Conservation (phyloP, 2,797 vertebrate species). For the Florisuga fusca region DNA sequence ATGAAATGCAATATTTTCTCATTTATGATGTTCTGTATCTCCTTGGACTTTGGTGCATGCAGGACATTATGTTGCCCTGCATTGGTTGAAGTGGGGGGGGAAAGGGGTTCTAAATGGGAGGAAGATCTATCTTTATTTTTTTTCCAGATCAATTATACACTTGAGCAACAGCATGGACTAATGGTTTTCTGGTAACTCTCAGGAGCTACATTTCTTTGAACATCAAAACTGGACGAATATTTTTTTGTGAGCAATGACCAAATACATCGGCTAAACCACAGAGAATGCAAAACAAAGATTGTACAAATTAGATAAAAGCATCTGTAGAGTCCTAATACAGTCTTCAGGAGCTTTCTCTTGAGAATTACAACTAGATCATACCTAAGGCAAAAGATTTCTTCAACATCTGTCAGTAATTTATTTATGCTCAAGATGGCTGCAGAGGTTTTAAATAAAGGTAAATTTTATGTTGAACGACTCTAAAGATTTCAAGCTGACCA, state of each 20-base stretch:
- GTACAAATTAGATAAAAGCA: neutral
- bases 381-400: neutral
- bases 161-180: neutral
- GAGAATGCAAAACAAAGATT: neutral
- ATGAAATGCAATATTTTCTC: neutral
- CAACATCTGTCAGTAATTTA: neutral
- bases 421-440: neutral
- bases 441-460: neutral
- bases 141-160: neutral
- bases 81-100: rapidly evolving
- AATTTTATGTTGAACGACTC: neutral
- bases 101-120: neutral
- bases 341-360: neutral
- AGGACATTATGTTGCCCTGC: rapidly evolving
- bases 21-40: neutral
- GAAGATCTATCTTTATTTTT: neutral
- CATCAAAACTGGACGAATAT: neutral
- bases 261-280: neutral
- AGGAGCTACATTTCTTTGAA: neutral
- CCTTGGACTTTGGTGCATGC: neutral
- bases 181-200: neutral
- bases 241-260: neutral
- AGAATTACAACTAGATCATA: neutral
- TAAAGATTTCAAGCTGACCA: neutral
- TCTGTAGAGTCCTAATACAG: neutral